Evolutionary conservation across 2,113 vertebrate species (phyloP), one percentile per base, ranked within the genome.

Genomic region (Steatornis caripensis): DNA sequence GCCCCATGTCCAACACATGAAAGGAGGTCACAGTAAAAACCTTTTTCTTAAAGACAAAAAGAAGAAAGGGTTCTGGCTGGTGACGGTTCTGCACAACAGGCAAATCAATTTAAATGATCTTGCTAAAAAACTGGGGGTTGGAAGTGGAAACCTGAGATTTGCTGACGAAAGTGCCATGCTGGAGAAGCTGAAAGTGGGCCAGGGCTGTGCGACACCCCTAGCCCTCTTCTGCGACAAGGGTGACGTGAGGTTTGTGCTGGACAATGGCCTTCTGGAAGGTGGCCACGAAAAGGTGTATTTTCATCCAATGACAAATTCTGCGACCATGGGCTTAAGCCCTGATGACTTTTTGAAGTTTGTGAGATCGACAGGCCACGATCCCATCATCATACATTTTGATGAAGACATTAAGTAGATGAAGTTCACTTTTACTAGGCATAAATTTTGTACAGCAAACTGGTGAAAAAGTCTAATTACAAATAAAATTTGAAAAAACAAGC

Each of bases 31-130:
- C 84, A 98, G 99, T 23, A 99, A 99, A 96, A 99, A 99, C 94
- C 98, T 99, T 29, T 99, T 99, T 93, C 97, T 99, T 53, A 99
- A 99, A 83, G 99, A 99, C 97, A 99, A 99, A 95, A 99, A 99
- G 98, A 99, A 99, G 97, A 99, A 99, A 95, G 64, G 95, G 10
- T 98, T 99, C 79, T 99, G 99, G 98, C 96, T 99, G 92, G 99
- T 99, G 92, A 99, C 98, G 0, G 97, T 98, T 27, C 98, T 99
- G 84, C 98, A 99, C 60, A 95, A 99, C 89, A 98, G 98, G 65
- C 98, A 99, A 98, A 96, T 99, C 46, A 98, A 99, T 93, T 98
- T 99, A 77, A 99, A 98, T 4, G 98, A 99, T 14, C 98, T 99
- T n/a, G 98, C 99, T n/a, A 99, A 99, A 96, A 99, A 98, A 75